Conservation (phyloP, 2,888 invertebrate species). For the Trypoxylon attenuatum region DNA sequence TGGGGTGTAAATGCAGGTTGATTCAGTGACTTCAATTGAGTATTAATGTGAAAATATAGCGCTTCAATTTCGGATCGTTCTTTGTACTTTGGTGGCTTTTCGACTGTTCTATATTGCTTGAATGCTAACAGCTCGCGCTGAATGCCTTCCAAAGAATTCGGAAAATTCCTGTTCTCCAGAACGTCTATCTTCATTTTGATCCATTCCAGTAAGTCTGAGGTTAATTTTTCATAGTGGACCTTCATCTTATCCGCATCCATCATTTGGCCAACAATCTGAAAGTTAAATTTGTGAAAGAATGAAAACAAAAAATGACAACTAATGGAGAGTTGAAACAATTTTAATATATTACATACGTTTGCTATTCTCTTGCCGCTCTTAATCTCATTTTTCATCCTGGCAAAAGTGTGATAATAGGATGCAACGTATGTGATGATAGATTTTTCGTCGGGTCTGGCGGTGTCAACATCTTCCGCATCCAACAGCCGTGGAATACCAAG, state of each 20-base stretch:
- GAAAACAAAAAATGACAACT: background rate
- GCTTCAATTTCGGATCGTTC: conserved; percentile 98
- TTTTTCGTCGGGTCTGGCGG: conserved; percentile 95
- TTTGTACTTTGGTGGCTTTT: conserved; percentile 99
- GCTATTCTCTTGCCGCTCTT: conserved; percentile 98
- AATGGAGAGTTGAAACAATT: too few species aligned
- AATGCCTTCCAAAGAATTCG: conserved; percentile 96
- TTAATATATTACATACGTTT: conserved; percentile 81
- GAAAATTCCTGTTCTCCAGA: conserved; percentile 90
- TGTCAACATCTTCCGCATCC: conserved; percentile 98
- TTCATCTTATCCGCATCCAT: conserved; percentile 96
- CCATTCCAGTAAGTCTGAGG: conserved; percentile 93
- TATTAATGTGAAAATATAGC: conserved; percentile 96
- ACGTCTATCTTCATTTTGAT: conserved; percentile 89
- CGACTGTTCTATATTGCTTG: conserved; percentile 96
- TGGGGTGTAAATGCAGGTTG: conserved; percentile 90
- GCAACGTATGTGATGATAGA: conserved; percentile 99
- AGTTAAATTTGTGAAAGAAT: conserved; percentile 7
- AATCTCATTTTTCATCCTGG: conserved; percentile 98
- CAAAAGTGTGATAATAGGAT: conserved; percentile 99
- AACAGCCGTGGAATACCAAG: conserved; percentile 94
- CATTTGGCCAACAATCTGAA: conserved; percentile 96
- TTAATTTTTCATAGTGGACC: conserved; percentile 89
- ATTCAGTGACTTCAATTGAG: conserved; percentile 94
- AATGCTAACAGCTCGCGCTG: conserved; percentile 92